Evolutionary conservation across 2,888 invertebrate genomes (phyloP), one percentile per base, ranked within the genome.

Genomic region (Chamaedrilus cognettii): DNA sequence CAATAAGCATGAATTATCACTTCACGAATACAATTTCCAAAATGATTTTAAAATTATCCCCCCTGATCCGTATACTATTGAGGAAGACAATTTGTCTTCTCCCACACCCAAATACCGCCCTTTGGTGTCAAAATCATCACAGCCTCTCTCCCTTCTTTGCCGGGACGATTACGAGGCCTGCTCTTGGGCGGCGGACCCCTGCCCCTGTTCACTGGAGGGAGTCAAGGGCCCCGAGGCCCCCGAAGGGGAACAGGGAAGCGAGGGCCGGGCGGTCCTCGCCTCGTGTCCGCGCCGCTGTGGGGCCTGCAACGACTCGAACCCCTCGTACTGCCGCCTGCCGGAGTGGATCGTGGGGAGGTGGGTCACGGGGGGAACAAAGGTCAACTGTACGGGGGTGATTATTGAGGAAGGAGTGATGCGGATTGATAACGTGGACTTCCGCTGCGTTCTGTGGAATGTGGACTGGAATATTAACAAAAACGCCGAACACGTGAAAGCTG

Each of bases 161-260:
- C 35, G 34, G 2, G 60, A 60, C 60, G 34, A 35, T 42, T 60
- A 60, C 60, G 60, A 60, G 60, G 35, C 49, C 3, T 60, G 60
- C 28, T 2, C 3, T 34, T 60, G 35, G 60, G n/a, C n/a, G n/a
- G 42, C 30, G 42, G 28, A 60, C 23, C 35, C 34, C 28, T 42
- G 35, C 35, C n/a, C n/a, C n/a, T n/a, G n/a, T n/a, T n/a, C n/a
- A n/a, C n/a, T n/a, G n/a, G n/a, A n/a, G n/a, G n/a, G n/a, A n/a
- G 28, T 15, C 2, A 35, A 34, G 34, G 4, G 35, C 11, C 34
- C n/a, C 26, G 42, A 60, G 5, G 34, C 23, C 26, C 60, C 26
- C 26, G n/a, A n/a, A n/a, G n/a, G n/a, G n/a, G n/a, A n/a, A n/a
- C n/a, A n/a, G n/a, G n/a, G n/a, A n/a, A 35, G 23, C 2, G 60